A percentile compares a stretch with the other conserved stretches of the same genome.
phyloP scores from a whole-genome alignment of 2,797 vertebrate species.

The Cheirogaleus major region DNA sequence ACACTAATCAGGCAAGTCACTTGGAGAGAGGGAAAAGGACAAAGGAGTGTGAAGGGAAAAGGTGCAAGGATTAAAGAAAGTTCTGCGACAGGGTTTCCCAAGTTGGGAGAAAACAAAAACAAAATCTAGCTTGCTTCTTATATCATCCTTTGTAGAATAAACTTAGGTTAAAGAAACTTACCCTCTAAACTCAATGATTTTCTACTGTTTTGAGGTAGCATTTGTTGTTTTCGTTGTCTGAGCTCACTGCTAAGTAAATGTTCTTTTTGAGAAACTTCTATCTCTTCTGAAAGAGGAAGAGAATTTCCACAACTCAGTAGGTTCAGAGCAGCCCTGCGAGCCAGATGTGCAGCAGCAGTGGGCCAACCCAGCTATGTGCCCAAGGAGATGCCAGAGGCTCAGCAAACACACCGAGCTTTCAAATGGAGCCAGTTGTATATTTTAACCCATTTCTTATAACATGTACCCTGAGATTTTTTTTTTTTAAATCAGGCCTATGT shows the following conservation, averaged over 20 bases:
- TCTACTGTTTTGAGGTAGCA: not conserved
- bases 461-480: not conserved
- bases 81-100: not conserved
- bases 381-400: not conserved
- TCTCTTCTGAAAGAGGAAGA: not conserved
- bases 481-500: not conserved
- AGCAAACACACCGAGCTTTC: fast-evolving
- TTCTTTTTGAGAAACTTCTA: not conserved
- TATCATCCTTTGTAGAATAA: not conserved
- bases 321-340: not conserved
- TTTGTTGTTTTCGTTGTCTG: not conserved
- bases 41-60: not conserved
- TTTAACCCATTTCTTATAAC: not conserved
- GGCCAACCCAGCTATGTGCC: not conserved
- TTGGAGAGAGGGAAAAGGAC: not conserved
- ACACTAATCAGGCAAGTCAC: too few relatives aligned
- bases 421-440: fast-evolving
- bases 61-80: not conserved
- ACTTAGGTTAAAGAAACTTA: not conserved
- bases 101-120: not conserved
- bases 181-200: not conserved
- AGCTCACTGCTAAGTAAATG: not conserved
- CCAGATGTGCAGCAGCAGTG: fast-evolving
- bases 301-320: not conserved
- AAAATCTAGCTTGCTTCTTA: not conserved